These are phyloP conservation scores for Drosophila tani DNA, from an alignment of 1,140 invertebrate genomes.

Conservation along the genomic window DNA sequence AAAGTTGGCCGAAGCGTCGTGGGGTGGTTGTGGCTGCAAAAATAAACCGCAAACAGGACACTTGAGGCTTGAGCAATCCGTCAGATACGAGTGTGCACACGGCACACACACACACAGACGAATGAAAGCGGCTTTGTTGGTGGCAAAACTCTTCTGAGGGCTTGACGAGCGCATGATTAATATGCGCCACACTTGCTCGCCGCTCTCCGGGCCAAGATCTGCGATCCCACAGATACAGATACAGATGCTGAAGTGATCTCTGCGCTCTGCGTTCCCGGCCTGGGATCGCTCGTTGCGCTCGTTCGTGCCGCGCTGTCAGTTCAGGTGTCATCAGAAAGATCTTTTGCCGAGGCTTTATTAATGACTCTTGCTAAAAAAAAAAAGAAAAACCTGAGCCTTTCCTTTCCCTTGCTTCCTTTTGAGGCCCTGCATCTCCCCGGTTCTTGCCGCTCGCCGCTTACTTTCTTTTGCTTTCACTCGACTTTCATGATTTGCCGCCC, in stretches of 20 bases:
- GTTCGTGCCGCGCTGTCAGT: conserved; percentile 69
- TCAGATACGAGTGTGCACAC: conserved; percentile 29
- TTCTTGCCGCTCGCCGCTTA: conserved; percentile 46
- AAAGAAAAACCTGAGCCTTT: conserved; percentile 34
- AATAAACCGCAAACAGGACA: conserved; percentile 66
- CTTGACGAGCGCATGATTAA: conserved; percentile 79
- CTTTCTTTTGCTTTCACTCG: conserved; percentile 73
- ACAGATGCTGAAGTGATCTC: conserved; percentile 65
- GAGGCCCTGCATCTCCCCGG: background rate
- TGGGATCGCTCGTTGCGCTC: conserved; percentile 30
- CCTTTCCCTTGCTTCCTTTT: conserved; percentile 43
- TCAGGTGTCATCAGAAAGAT: conserved; percentile 80
- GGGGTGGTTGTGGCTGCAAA: conserved; percentile 25
- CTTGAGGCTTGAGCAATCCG: conserved; percentile 56
- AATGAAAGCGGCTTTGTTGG: conserved; percentile 58
- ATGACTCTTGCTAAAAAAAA: conserved; percentile 65
- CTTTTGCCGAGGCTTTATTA: conserved; percentile 79
- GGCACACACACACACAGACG: conserved; percentile 20
- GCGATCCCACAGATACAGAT: conserved; percentile 37
- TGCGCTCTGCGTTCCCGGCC: background rate
- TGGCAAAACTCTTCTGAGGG: conserved; percentile 46
- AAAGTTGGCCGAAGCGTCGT: background rate
- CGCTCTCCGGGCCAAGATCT: conserved; percentile 19
- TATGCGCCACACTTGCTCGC: conserved; percentile 69
- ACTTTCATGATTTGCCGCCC: conserved; percentile 65